A percentile compares a stretch with the other conserved stretches of the same genome.
phyloP scores from a whole-genome alignment of 2,797 vertebrate species.

The Limnodromus scolopaceus region DNA sequence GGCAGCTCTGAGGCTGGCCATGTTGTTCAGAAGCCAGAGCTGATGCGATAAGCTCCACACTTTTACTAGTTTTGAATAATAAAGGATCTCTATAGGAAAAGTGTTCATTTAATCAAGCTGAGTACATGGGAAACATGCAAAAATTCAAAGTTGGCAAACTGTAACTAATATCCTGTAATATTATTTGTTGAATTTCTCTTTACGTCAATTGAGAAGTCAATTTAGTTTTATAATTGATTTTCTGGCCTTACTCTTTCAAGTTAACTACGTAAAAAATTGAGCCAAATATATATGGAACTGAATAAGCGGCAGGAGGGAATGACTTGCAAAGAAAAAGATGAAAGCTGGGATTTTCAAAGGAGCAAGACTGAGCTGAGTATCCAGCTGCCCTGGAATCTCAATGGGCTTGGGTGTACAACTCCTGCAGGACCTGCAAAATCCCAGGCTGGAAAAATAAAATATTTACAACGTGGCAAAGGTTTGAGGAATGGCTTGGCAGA shows the following conservation, averaged over 20 bases:
- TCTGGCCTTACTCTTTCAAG: slow-evolving; percentile 70
- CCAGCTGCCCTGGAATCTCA: neutral
- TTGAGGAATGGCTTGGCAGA: neutral
- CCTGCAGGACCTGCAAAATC: neutral
- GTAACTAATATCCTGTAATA: slow-evolving; percentile 70
- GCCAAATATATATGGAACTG: slow-evolving; percentile 40
- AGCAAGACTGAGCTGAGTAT: neutral
- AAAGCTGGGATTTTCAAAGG: slow-evolving; percentile 61
- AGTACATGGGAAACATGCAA: slow-evolving; percentile 29
- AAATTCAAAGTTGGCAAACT: slow-evolving; percentile 58
- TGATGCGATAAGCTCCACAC: neutral
- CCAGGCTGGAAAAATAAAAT: neutral
- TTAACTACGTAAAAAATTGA: slow-evolving; percentile 59
- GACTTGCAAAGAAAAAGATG: slow-evolving; percentile 45
- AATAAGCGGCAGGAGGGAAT: slow-evolving; percentile 32
- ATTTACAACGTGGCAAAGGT: neutral
- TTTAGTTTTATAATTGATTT: slow-evolving; percentile 74
- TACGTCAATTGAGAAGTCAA: slow-evolving; percentile 71
- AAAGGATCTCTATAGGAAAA: slow-evolving; percentile 29
- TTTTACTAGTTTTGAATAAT: slow-evolving; percentile 30
- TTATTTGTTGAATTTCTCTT: slow-evolving; percentile 71
- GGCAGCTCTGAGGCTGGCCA: neutral
- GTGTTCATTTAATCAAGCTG: slow-evolving; percentile 47
- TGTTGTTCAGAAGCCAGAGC: neutral
- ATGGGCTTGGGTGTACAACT: neutral